Percentiles rank a stretch among this genome's conserved stretches.
Evolutionary conservation across 1,140 invertebrate genomes (phyloP).

Genomic region (Cyphomyrmex costatus): DNA sequence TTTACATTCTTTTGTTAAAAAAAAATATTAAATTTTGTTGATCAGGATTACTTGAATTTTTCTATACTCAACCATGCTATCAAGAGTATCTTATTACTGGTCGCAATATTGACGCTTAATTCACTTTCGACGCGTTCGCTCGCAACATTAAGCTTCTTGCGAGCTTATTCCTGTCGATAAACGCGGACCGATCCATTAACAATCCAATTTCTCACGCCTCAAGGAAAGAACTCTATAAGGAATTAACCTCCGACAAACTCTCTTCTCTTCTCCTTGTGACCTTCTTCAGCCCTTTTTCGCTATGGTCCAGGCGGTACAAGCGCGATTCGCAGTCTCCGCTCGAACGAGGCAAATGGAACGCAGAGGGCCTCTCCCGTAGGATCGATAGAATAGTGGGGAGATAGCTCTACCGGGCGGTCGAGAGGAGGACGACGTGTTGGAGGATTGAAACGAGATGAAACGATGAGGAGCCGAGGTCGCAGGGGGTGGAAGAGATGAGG

Average conservation of each 20-base stretch:
- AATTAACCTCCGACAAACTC: slow-evolving; percentile 30
- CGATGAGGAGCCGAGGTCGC: slow-evolving; percentile 47
- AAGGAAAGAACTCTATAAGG: slow-evolving; percentile 14
- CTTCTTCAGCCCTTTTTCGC: slow-evolving; percentile 48
- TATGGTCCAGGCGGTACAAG: slow-evolving; percentile 40
- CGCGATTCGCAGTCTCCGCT: slow-evolving; percentile 75
- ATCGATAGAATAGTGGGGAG: slow-evolving; percentile 79
- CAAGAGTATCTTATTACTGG: slow-evolving; percentile 1
- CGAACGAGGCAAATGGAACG: slow-evolving; percentile 75
- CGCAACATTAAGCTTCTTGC: slow-evolving; percentile 26
- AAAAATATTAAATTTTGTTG: slow-evolving; percentile 3
- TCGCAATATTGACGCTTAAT: slow-evolving; percentile 42
- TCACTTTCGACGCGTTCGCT: slow-evolving; percentile 1
- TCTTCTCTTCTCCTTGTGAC: slow-evolving; percentile 23
- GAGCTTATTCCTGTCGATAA: slow-evolving; percentile 36
- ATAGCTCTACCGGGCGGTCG: slow-evolving; percentile 44
- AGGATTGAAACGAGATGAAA: slow-evolving; percentile 59
- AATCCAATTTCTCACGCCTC: slow-evolving; percentile 44
- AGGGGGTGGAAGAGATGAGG: slow-evolving; percentile 75
- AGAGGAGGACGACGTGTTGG: slow-evolving; percentile 42
- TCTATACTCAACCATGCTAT: background rate
- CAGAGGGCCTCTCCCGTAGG: slow-evolving; percentile 75
- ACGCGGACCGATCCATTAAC: slow-evolving; percentile 37
- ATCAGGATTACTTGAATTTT: background rate
- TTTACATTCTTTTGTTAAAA: background rate